Percentiles rank a stretch among this genome's conserved stretches.
phyloP scores from a whole-genome alignment of 2,113 vertebrate genomes.

The Nerophis lumbriciformis region DNA sequence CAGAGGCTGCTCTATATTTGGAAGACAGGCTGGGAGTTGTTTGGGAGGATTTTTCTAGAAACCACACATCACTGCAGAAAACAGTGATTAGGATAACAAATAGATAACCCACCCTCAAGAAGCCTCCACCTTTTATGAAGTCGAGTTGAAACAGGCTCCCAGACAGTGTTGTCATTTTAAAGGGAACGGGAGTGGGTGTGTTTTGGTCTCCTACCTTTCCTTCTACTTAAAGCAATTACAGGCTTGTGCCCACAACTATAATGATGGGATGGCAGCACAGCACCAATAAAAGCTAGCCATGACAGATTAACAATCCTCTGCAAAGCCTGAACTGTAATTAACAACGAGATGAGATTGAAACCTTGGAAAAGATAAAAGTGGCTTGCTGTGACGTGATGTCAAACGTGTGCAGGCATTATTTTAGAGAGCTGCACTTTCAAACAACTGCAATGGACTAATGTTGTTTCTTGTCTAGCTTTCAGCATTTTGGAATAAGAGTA shows the following conservation, averaged over 20 bases:
- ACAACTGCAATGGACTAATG: background rate
- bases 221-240: conserved; percentile 75
- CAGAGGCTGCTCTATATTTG: conserved; percentile 58
- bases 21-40: conserved; percentile 48
- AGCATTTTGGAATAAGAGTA: background rate
- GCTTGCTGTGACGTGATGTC: background rate
- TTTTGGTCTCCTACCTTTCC: conserved; percentile 54
- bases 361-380: conserved; percentile 19
- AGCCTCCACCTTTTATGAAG: background rate
- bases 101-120: background rate
- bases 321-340: conserved; percentile 72
- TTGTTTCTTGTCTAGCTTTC: background rate
- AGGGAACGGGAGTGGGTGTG: conserved; percentile 41
- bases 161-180: conserved; percentile 56
- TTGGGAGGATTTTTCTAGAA: conserved; percentile 52
- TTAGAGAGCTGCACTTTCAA: background rate
- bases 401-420: background rate
- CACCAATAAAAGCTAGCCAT: conserved; percentile 73
- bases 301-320: conserved; percentile 75
- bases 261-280: conserved; percentile 75
- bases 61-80: conserved; percentile 42
- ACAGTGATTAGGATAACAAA: conserved; percentile 12
- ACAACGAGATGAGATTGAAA: conserved; percentile 58
- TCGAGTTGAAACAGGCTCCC: conserved; percentile 56
- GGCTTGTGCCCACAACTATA: conserved; percentile 70